Conservation (phyloP, 2,797 vertebrate species). For the Pseudopleuronectes americanus region DNA sequence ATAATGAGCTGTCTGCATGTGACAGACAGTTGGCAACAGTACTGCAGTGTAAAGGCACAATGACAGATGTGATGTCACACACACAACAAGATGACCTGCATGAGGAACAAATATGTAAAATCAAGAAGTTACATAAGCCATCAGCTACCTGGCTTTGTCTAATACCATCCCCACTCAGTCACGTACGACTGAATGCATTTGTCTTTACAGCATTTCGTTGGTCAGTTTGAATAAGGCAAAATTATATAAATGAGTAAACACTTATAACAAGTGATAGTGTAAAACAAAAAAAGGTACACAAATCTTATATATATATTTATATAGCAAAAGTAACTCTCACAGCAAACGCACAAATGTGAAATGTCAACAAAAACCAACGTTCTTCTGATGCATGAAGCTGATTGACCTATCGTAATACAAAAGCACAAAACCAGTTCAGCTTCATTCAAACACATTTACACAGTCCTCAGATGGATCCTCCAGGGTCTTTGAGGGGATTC, state of each 20-base stretch:
- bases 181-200: conserved; percentile 38
- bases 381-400: conserved; percentile 54
- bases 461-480: conserved; percentile 47
- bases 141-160: conserved; percentile 71
- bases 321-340: conserved; percentile 58
- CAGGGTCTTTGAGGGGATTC: conserved; percentile 38
- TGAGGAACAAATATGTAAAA: conserved; percentile 36
- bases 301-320: conserved; percentile 29
- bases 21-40: conserved; percentile 76
- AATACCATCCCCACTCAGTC: conserved; percentile 54
- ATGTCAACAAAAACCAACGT: conserved; percentile 41
- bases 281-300: conserved; percentile 66
- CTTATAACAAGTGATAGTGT: conserved; percentile 68
- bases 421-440: conserved; percentile 46
- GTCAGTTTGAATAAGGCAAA: conserved; percentile 69
- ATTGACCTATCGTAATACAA: conserved; percentile 51
- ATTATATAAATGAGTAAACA: conserved; percentile 66
- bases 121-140: conserved; percentile 65
- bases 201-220: conserved; percentile 74
- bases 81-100: conserved; percentile 65
- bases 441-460: conserved; percentile 45
- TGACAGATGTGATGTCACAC: conserved; percentile 55
- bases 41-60: conserved; percentile 82
- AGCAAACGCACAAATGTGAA: conserved; percentile 54
- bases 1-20: conserved; percentile 64